These are phyloP conservation scores for Chaitophorus viminalis DNA, from an alignment of 2,888 invertebrate species.

Conservation along the genomic window DNA sequence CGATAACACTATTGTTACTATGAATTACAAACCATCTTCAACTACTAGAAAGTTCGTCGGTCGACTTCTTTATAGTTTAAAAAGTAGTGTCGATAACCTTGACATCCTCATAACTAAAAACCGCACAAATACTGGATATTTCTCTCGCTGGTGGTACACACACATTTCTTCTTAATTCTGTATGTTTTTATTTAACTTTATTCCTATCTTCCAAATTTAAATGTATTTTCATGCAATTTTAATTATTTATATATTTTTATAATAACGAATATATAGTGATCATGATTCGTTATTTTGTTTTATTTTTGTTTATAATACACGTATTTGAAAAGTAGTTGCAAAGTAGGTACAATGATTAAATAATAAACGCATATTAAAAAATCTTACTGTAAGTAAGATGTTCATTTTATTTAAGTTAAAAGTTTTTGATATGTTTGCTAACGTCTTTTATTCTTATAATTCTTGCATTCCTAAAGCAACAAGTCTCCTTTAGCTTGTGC, in stretches of 20 bases:
- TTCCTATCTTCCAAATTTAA: too few relatives aligned
- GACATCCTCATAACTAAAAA: constrained; percentile 42
- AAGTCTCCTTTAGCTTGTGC: background rate
- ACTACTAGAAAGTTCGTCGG: constrained; percentile 45
- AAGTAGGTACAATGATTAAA: background rate
- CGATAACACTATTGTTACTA: background rate
- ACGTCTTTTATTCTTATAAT: constrained; percentile 11
- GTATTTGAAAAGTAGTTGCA: background rate
- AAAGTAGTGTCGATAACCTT: constrained; percentile 49
- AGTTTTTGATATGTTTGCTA: background rate
- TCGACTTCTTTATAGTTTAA: constrained; percentile 23
- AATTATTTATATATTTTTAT: too few relatives aligned
- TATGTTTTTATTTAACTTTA: background rate
- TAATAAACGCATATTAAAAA: background rate
- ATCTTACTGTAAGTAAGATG: background rate
- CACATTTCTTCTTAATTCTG: background rate
- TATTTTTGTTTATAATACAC: background rate
- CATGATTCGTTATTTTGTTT: too few relatives aligned
- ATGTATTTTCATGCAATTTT: too few relatives aligned
- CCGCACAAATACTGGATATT: constrained; percentile 37
- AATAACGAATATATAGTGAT: too few relatives aligned
- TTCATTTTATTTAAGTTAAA: background rate
- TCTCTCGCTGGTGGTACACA: background rate
- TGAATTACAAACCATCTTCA: constrained; percentile 19
- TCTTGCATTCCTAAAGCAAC: constrained; percentile 12